Percentiles rank a stretch among this genome's conserved stretches.
phyloP scores from a whole-genome alignment of 2,797 vertebrate species.

The Leptatherina wallacei region DNA sequence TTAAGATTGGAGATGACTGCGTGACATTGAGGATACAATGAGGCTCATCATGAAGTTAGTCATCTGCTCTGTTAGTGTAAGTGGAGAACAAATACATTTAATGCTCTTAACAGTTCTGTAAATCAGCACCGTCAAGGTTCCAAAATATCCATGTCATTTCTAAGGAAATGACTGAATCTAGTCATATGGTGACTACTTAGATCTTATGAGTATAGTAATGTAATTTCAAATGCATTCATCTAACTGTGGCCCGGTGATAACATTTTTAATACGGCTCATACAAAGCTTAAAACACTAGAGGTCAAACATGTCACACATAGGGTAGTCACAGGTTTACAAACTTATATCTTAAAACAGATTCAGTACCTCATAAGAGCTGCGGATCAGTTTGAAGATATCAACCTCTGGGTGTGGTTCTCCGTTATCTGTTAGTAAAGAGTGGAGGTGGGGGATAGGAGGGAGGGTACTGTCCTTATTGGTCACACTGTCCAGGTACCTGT shows the following conservation, averaged over 20 bases:
- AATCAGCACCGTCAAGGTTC: neutral
- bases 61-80: neutral
- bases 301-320: neutral
- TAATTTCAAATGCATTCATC: neutral
- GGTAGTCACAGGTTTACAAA: neutral
- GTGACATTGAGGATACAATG: neutral
- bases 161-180: neutral
- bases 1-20: neutral
- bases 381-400: conserved; percentile 96
- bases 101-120: neutral
- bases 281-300: neutral
- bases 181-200: neutral
- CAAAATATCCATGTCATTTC: neutral
- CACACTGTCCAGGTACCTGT: conserved; percentile 95
- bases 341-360: neutral
- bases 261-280: neutral
- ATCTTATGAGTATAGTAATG: neutral
- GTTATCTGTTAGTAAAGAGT: conserved; percentile 94
- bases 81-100: neutral
- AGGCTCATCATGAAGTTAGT: neutral
- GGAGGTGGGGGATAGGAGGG: conserved; percentile 96
- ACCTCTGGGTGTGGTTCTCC: conserved; percentile 94
- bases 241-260: no score
- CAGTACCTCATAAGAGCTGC: conserved; percentile 93
- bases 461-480: conserved; percentile 97